Percentiles rank a stretch among this genome's conserved stretches.
Conservation (phyloP, 2,888 invertebrate species). For the Athetis lepigone region DNA sequence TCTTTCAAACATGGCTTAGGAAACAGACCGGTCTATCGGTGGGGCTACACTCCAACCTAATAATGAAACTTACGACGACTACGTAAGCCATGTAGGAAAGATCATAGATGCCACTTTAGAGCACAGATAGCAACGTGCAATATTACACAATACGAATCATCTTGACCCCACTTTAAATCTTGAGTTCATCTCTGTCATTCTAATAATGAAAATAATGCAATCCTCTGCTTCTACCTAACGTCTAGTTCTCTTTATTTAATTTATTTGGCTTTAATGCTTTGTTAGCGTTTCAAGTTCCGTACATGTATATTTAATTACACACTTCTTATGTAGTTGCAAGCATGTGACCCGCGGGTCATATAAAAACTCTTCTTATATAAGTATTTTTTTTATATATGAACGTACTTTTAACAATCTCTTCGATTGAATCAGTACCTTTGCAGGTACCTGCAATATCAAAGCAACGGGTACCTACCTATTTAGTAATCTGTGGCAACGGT, state of each 20-base stretch:
- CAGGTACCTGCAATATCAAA: neutral
- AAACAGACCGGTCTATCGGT: neutral
- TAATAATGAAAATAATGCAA: constrained; percentile 9
- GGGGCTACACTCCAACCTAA: constrained; percentile 19
- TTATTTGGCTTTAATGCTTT: neutral
- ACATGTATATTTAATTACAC: too few relatives aligned
- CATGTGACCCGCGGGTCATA: constrained; percentile 1
- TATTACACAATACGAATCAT: constrained; percentile 62
- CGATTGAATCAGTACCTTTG: neutral
- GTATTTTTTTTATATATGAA: too few relatives aligned
- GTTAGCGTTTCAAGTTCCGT: too few relatives aligned
- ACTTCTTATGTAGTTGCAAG: neutral
- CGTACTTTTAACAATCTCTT: neutral
- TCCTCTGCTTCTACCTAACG: neutral
- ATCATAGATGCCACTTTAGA: constrained; percentile 60
- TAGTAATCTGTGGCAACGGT: too few relatives aligned
- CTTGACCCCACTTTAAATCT: constrained; percentile 52
- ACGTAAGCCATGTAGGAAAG: constrained; percentile 42
- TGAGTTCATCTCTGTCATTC: constrained; percentile 43
- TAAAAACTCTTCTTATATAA: too few relatives aligned
- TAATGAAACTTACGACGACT: constrained; percentile 30
- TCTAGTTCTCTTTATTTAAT: constrained; percentile 6
- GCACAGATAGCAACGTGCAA: constrained; percentile 59
- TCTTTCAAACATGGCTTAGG: constrained; percentile 28
- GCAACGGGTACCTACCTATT: too few relatives aligned